Evolutionary conservation across 2,888 invertebrate genomes (phyloP).

Genomic region (Ypsolopha sequella): DNA sequence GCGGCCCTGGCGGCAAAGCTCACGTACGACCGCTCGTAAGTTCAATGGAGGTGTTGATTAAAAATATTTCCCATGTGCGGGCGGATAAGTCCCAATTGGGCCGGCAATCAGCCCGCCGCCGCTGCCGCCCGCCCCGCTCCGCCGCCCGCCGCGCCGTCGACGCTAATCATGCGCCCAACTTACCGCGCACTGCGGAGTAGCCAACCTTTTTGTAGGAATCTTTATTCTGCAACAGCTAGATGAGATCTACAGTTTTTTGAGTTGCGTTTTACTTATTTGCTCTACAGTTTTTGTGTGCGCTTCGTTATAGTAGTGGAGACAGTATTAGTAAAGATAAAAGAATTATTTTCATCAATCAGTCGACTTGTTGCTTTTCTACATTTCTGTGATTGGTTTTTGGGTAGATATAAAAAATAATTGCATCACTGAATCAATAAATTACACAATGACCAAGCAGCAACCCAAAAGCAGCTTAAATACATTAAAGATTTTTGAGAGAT

Average conservation of each 20-base stretch:
- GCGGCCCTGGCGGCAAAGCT: conserved; percentile 49
- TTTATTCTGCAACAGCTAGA: conserved; percentile 4
- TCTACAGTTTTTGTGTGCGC: background rate
- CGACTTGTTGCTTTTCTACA: no score
- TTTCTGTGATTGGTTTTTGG: no score
- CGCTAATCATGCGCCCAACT: conserved; percentile 50
- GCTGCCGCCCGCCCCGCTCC: background rate
- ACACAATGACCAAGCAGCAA: no score
- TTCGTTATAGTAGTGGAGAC: background rate
- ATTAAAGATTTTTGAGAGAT: no score
- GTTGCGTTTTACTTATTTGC: background rate
- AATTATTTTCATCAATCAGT: no score
- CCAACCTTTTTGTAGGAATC: conserved; percentile 11
- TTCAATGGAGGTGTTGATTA: conserved; percentile 73
- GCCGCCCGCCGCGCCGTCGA: conserved; percentile 5
- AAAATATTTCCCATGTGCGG: conserved; percentile 73
- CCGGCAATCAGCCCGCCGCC: conserved; percentile 61
- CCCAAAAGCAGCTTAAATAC: no score
- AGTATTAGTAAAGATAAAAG: no score
- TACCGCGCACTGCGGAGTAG: background rate
- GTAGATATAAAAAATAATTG: no score
- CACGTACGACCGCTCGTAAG: conserved; percentile 71
- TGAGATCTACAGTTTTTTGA: background rate
- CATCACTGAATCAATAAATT: no score
- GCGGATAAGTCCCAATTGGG: conserved; percentile 71